Evolutionary conservation across 2,888 invertebrate species (phyloP), one percentile per base, ranked within the genome.

Genomic region (Epicampocera succincta): DNA sequence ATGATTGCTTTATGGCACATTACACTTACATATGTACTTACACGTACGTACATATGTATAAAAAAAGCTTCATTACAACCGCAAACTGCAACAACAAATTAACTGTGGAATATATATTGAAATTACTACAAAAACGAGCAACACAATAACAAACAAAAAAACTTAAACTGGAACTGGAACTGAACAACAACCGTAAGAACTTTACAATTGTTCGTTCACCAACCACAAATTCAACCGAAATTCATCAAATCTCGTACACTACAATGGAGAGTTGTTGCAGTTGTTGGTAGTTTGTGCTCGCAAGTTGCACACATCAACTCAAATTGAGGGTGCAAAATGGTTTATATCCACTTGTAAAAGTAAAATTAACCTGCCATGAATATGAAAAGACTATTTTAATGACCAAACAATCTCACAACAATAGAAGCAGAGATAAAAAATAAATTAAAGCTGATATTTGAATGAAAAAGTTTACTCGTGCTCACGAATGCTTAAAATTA

Each of bases 21-120:
- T 33, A 33, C 8, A 33, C 33, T 33, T 33, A 5, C 33, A 5
- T 33, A 29, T 29, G 6, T 29, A n/a, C 6, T 29, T 29, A 6
- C 6, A 29, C 29, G 29, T 29, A 29, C 6, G 29, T 29, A 33
- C 9, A 9, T 33, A 54, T 48, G 38, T 46, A 50, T 38, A 50
- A 52, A 58, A 50, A 9, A 52, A 5, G 46, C 48, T 65, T 65
- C 44, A 75, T 71, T 60, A 58, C 29, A 2, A 19, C 29, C 66
- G 50, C 44, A 60, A 68, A 33, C 46, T 42, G 33, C 40, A 60
- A 13, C 48, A 72, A 68, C 63, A 81, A 81, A 81, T 76, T 66
- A 81, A 81, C 80, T 72, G 68, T 68, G 56, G 76, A 76, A 81
- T 81, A 50, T 81, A 76, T 63, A 81, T 81, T 68, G 76, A 60